Conservation (phyloP, 2,797 vertebrate genomes). For the Neomorphus geoffroyi region DNA sequence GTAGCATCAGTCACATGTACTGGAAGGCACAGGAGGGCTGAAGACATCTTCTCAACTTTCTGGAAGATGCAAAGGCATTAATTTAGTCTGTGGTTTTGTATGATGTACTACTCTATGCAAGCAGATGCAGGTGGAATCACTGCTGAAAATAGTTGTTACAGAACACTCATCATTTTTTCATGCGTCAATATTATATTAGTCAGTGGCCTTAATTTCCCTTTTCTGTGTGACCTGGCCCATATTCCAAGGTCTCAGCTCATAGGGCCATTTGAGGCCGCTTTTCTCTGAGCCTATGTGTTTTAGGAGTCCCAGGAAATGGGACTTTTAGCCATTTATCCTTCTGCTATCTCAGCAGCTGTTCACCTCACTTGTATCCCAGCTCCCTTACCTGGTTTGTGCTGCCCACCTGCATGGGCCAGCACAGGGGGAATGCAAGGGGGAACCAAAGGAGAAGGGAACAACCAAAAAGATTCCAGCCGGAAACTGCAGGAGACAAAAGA, state of each 20-base stretch:
- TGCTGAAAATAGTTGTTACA: background rate
- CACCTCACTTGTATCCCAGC: rapidly evolving
- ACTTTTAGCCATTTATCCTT: background rate
- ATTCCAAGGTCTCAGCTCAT: background rate
- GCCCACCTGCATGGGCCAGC: background rate
- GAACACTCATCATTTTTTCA: background rate
- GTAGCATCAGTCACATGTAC: background rate
- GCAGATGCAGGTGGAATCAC: background rate
- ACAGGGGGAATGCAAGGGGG: background rate
- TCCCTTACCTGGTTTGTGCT: background rate
- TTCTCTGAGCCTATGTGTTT: background rate
- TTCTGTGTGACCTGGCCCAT: background rate
- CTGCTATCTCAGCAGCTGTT: background rate
- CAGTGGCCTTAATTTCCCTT: background rate
- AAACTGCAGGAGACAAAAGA: background rate
- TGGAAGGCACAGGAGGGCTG: background rate
- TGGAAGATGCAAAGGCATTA: background rate
- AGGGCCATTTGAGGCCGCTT: background rate
- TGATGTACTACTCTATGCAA: background rate
- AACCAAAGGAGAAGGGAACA: background rate
- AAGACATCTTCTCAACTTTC: background rate
- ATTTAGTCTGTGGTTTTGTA: background rate
- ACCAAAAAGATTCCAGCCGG: background rate
- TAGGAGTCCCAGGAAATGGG: background rate
- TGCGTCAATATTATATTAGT: background rate